Evolutionary conservation across 2,113 vertebrate genomes (phyloP).

Genomic region (Microcebus jonahi): DNA sequence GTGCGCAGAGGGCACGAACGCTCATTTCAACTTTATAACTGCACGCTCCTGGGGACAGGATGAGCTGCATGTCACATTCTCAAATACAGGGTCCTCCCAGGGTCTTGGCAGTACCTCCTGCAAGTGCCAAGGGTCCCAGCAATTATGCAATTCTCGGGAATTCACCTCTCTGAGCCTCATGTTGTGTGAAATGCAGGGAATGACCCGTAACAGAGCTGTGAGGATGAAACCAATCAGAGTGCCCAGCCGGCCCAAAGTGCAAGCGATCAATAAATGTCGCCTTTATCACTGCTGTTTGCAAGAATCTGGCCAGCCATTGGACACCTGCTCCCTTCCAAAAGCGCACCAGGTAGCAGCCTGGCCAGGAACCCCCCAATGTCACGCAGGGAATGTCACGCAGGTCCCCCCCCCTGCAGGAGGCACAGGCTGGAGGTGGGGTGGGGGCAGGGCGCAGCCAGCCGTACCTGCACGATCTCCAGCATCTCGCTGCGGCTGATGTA

Average conservation of each 20-base stretch:
- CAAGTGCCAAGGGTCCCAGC: neutral
- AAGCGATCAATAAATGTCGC: fast-evolving
- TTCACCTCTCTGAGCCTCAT: neutral
- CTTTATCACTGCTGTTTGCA: too few relatives aligned
- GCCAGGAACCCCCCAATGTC: too few relatives aligned
- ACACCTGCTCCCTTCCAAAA: neutral
- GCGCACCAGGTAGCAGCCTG: neutral
- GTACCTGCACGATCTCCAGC: slow-evolving; percentile 92
- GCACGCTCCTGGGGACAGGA: neutral
- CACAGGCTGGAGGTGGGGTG: too few relatives aligned
- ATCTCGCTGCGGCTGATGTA: slow-evolving; percentile 91
- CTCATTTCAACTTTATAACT: neutral
- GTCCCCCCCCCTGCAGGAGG: neutral
- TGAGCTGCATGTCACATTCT: neutral
- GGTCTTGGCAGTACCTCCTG: neutral
- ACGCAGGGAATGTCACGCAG: neutral
- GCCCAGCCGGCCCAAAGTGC: neutral
- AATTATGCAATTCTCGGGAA: neutral
- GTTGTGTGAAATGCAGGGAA: neutral
- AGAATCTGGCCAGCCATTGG: neutral
- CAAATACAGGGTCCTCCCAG: neutral
- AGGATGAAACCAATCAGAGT: neutral
- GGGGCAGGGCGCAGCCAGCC: neutral
- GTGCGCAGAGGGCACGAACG: too few relatives aligned
- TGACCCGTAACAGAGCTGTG: neutral